phyloP scores from a whole-genome alignment of 2,888 invertebrate species.

The Odontothrips loti region DNA sequence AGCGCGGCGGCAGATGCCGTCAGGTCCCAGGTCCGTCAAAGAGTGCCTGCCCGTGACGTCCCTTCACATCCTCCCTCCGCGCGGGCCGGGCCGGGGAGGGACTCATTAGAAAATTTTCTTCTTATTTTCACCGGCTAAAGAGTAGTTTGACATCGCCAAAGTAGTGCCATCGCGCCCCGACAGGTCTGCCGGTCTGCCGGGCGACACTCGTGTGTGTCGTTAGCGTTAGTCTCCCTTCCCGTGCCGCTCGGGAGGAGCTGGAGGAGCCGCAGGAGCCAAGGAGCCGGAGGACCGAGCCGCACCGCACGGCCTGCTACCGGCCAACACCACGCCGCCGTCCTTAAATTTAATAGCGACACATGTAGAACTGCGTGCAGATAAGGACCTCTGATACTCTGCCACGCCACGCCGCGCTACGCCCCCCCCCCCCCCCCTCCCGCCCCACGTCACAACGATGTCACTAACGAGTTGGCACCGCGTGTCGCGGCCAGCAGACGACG shows the following conservation, averaged over 20 bases:
- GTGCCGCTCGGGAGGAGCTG: too few relatives aligned
- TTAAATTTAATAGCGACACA: slow-evolving; percentile 16
- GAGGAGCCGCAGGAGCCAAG: too few relatives aligned
- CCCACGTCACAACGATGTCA: slow-evolving; percentile 15
- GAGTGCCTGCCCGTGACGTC: too few relatives aligned
- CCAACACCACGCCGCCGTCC: not conserved
- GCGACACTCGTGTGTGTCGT: not conserved
- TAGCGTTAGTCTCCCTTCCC: too few relatives aligned
- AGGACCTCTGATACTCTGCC: not conserved
- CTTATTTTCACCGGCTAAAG: not conserved
- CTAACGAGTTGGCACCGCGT: slow-evolving; percentile 5
- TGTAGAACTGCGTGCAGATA: slow-evolving; percentile 16
- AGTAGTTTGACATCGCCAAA: not conserved
- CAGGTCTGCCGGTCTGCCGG: not conserved
- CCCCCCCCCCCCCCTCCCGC: not conserved
- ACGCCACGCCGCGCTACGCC: not conserved
- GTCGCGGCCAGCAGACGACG: not conserved
- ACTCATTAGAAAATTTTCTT: not conserved
- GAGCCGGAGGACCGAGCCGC: too few relatives aligned
- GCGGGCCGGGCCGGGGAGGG: too few relatives aligned
- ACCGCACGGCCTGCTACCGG: not conserved
- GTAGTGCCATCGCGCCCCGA: not conserved
- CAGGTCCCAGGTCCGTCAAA: too few relatives aligned
- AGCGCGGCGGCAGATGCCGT: too few relatives aligned
- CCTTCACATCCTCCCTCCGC: too few relatives aligned